phyloP scores from a whole-genome alignment of 2,888 invertebrate species.

The Drosophila rellima region DNA sequence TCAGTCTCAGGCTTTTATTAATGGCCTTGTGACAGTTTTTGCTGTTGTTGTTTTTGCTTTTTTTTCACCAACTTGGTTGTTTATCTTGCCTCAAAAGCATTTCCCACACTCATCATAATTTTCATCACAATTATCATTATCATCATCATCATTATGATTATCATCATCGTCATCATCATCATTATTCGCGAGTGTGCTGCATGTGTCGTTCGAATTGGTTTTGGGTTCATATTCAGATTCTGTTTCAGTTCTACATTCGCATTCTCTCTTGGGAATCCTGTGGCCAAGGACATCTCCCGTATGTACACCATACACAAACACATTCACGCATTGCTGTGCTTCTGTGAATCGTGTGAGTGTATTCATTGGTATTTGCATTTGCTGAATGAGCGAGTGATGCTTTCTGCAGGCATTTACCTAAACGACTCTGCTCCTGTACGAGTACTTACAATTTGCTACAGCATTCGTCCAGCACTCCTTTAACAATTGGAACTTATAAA shows the following conservation, averaged over 20 bases:
- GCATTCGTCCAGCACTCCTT: not conserved
- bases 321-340: constrained; percentile 6
- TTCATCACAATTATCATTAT: constrained; percentile 9
- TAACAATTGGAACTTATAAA: not conserved
- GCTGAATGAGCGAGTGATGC: constrained; percentile 20
- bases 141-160: constrained; percentile 3
- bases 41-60: constrained; percentile 9
- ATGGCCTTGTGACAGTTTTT: constrained; percentile 79
- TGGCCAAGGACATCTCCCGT: constrained; percentile 48
- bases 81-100: constrained; percentile 43
- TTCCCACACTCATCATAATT: constrained; percentile 37
- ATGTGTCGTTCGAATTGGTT: constrained; percentile 58
- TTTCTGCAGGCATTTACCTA: constrained; percentile 11
- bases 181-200: constrained; percentile 25
- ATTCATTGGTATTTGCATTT: constrained; percentile 47
- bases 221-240: constrained; percentile 38
- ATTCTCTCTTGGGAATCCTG: constrained; percentile 32
- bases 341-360: constrained; percentile 29
- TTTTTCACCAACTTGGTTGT: constrained; percentile 22
- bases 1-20: constrained; percentile 76
- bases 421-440: not conserved
- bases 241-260: constrained; percentile 13
- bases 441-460: not conserved
- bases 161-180: constrained; percentile 6
- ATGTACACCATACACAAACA: constrained; percentile 19